Conservation (phyloP, 2,113 vertebrate species). For the Cephalopterus ornatus region DNA sequence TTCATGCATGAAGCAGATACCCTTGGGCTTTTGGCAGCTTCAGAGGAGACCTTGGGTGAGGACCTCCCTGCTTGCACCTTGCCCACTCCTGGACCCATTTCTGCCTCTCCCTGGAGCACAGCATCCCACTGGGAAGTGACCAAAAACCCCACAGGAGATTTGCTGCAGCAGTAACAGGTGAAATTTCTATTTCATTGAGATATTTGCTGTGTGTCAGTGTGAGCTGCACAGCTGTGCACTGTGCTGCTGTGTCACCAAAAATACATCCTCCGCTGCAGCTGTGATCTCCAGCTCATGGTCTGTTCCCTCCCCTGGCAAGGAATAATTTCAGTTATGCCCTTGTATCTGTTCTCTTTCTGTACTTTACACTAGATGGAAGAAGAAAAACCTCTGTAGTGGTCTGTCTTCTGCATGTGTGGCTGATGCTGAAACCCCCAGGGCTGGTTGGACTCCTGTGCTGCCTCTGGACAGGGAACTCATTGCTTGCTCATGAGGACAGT, state of each 20-base stretch:
- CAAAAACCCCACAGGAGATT: fast-evolving
- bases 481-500: fast-evolving
- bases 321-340: background rate
- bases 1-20: fast-evolving
- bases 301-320: background rate
- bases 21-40: background rate
- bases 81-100: fast-evolving
- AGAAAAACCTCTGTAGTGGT: background rate
- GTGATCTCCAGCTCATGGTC: background rate
- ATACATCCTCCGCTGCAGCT: background rate
- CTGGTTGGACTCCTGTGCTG: background rate
- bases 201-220: background rate
- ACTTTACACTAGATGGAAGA: background rate
- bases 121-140: fast-evolving
- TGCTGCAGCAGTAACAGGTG: background rate
- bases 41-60: background rate
- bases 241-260: background rate
- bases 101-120: background rate
- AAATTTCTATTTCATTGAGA: background rate
- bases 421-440: background rate
- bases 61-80: background rate
- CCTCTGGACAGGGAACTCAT: background rate
- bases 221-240: background rate
- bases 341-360: background rate
- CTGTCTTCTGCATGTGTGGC: background rate